Evolutionary conservation across 2,888 invertebrate species (phyloP), one percentile per base, ranked within the genome.

Genomic region (Adelognathus sp.): DNA sequence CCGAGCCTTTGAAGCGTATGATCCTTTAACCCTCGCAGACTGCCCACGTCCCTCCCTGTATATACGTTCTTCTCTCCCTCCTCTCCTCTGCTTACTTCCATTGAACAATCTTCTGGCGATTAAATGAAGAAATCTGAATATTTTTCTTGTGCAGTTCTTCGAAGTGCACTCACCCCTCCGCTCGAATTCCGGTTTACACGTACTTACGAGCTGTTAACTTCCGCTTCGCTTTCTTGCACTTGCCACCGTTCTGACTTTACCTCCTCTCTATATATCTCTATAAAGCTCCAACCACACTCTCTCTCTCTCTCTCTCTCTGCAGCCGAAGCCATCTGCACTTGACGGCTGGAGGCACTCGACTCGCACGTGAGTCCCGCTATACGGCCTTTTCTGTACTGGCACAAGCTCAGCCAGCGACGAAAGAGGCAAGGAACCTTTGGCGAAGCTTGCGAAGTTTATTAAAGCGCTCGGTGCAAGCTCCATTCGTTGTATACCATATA

Each of bases 401-500:
- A 39, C 29, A 9, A 39, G 36, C 39, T 70, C 18, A 44, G 33
- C 16, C 16, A 27, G n/a, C 11, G 56, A 27, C 27, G 21, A 33
- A 16, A 52, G 46, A 27, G 66, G 60, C 36, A 24, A 52, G 52
- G 58, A 73, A 67, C 56, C 63, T 73, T 52, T 46, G 70, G 78
- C 82, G 84, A 85, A 82, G 79, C 82, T 76, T 33, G 63, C 61
- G 41, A 78, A 84, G 84, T 87, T 87, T 85, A 85, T 88, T 84
- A 85, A 86, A 84, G 70, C 81, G 76, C 72, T 69, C 58, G 52
- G 36, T 41, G 41, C 60, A 24, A 72, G 76, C 73, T 71, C 54
- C n/a, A 56, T 66, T 54, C 54, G 14, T 29, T 54, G 3, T 27
- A 24, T 29, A 54, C 41, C n/a, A 54, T 29, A 58, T 64, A 36